phyloP scores from a whole-genome alignment of 2,888 invertebrate species.

The Thumatha senex region DNA sequence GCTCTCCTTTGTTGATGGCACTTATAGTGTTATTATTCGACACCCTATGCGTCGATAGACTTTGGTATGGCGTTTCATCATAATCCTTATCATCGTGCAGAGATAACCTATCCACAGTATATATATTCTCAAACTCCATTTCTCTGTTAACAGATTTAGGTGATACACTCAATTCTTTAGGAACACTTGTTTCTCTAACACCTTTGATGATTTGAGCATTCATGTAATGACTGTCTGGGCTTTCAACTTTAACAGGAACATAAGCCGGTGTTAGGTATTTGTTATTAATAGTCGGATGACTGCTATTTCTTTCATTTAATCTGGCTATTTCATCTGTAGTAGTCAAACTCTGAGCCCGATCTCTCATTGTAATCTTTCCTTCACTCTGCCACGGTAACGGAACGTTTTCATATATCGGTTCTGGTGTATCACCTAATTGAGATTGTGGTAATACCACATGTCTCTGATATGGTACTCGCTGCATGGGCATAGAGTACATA shows the following conservation, averaged over 20 bases:
- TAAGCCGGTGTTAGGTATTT: conserved; percentile 47
- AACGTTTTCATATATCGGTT: conserved; percentile 93
- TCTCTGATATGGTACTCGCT: conserved; percentile 67
- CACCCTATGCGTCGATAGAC: conserved; percentile 67
- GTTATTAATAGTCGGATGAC: conserved; percentile 61
- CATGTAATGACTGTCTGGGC: conserved; percentile 66
- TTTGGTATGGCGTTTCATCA: conserved; percentile 77
- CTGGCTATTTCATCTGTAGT: conserved; percentile 86
- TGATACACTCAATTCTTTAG: conserved; percentile 58
- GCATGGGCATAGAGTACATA: conserved; percentile 85
- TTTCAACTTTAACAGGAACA: conserved; percentile 46
- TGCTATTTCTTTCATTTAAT: conserved; percentile 69
- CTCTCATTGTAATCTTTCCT: conserved; percentile 55
- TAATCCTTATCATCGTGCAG: conserved; percentile 60
- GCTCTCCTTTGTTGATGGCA: conserved; percentile 48
- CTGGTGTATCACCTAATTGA: conserved; percentile 78
- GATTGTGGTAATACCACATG: conserved; percentile 80
- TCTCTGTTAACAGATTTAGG: conserved; percentile 51
- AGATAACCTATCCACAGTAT: conserved; percentile 62
- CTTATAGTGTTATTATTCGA: conserved; percentile 64
- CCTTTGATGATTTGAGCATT: conserved; percentile 77
- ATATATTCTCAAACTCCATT: conserved; percentile 58
- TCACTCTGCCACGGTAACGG: conserved; percentile 86
- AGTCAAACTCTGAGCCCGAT: conserved; percentile 87
- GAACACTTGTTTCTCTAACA: conserved; percentile 66